Conservation (phyloP, 2,113 vertebrate species). For the Neogale vison region DNA sequence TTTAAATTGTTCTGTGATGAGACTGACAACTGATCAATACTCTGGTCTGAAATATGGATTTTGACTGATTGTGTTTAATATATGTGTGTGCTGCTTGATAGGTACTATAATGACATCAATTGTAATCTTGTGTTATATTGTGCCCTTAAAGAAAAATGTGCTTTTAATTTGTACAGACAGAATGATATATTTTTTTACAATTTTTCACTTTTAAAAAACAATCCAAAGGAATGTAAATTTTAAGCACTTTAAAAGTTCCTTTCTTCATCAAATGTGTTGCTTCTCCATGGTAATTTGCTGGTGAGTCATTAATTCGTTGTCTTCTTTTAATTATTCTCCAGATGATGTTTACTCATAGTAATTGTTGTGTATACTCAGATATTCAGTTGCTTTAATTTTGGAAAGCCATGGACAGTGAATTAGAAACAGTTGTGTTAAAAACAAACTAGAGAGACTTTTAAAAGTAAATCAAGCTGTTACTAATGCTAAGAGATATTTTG, state of each 20-base stretch:
- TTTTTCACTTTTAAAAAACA: slow-evolving; percentile 42
- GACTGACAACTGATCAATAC: neutral
- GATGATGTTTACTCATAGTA: slow-evolving; percentile 8
- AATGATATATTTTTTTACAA: neutral
- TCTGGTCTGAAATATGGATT: neutral
- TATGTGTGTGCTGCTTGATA: neutral
- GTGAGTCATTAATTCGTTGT: slow-evolving; percentile 33
- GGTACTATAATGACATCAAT: neutral
- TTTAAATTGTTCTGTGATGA: neutral
- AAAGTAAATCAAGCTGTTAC: neutral
- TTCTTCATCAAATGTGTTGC: neutral
- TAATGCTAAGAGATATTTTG: slow-evolving; percentile 26
- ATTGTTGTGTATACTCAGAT: neutral
- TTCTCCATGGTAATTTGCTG: slow-evolving; percentile 30
- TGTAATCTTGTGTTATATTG: neutral
- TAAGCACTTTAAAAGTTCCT: neutral
- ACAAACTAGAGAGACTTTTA: neutral
- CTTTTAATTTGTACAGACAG: neutral
- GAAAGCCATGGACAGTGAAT: neutral
- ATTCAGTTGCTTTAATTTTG: slow-evolving; percentile 19
- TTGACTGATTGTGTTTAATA: neutral
- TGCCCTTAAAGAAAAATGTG: neutral
- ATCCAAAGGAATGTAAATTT: neutral
- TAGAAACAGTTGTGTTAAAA: neutral
- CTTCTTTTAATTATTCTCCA: slow-evolving; percentile 36